phyloP scores from a whole-genome alignment of 1,140 invertebrate genomes.

The Nomia melanderi region DNA sequence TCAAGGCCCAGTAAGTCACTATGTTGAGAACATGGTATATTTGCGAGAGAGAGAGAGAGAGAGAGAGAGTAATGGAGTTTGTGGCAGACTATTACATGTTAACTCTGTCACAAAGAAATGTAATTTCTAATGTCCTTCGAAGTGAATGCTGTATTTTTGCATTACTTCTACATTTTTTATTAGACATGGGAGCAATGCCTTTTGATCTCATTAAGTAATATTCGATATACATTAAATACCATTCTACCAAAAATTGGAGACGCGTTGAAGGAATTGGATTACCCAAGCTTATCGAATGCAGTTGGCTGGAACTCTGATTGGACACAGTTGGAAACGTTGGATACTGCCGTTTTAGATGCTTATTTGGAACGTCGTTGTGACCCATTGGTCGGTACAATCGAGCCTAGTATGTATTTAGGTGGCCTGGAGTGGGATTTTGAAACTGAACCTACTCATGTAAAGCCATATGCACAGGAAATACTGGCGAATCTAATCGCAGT shows the following conservation, averaged over 20 bases:
- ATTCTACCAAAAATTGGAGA: conserved; percentile 87
- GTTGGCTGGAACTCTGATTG: conserved; percentile 76
- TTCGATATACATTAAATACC: conserved; percentile 89
- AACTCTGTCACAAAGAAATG: conserved; percentile 17
- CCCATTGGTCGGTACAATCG: conserved; percentile 95
- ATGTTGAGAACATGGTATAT: conserved; percentile 6
- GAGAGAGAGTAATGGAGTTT: no score
- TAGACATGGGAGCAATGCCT: conserved; percentile 90
- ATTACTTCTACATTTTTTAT: conserved; percentile 60
- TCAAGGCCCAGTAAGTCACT: conserved; percentile 70
- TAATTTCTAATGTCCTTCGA: conserved; percentile 32
- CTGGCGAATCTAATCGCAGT: conserved; percentile 95
- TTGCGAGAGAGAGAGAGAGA: no score
- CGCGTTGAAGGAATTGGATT: conserved; percentile 71
- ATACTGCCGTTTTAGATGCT: conserved; percentile 87
- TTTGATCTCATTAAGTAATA: conserved; percentile 94
- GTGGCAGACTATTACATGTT: no score
- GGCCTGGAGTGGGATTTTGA: conserved; percentile 92
- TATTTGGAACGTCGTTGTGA: conserved; percentile 97
- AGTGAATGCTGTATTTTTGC: conserved; percentile 34
- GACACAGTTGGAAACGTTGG: conserved; percentile 83
- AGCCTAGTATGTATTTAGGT: conserved; percentile 96
- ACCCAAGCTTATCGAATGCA: conserved; percentile 75
- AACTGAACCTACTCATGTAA: conserved; percentile 87
- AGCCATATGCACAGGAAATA: conserved; percentile 96